Conservation (phyloP, 2,113 vertebrate genomes). For the Brienomyrus longianalis region DNA sequence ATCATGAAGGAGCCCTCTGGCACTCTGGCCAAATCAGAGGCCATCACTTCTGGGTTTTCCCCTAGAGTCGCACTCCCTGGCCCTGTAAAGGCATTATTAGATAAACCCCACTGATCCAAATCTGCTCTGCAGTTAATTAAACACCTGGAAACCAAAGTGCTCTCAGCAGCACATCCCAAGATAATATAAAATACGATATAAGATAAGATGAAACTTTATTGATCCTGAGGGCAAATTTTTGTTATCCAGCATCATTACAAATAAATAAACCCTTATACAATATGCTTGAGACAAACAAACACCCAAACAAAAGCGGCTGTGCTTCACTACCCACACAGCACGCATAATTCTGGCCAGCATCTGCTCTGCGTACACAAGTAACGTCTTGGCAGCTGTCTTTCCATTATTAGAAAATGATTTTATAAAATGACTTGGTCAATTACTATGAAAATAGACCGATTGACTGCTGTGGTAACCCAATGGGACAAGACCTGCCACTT, state of each 20-base stretch:
- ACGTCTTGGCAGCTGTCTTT: neutral
- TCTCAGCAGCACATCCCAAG: neutral
- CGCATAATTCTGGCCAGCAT: neutral
- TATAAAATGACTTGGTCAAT: neutral
- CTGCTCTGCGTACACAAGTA: neutral
- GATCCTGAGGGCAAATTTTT: neutral
- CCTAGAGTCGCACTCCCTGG: neutral
- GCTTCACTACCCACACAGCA: neutral
- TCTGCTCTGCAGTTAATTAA: conserved; percentile 8
- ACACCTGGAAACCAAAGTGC: conserved; percentile 11
- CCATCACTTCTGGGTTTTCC: neutral
- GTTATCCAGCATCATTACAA: neutral
- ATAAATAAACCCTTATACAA: neutral
- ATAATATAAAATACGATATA: neutral
- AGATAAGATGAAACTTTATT: neutral
- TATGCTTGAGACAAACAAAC: neutral
- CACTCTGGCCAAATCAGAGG: neutral
- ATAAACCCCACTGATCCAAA: neutral
- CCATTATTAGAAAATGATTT: neutral
- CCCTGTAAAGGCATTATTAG: neutral
- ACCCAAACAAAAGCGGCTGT: neutral
- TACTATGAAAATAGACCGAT: neutral
- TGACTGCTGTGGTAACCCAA: neutral
- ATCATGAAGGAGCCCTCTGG: neutral
- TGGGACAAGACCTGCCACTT: neutral